Evolutionary conservation across 2,113 vertebrate genomes (phyloP).

Genomic region (Dipodomys merriami): DNA sequence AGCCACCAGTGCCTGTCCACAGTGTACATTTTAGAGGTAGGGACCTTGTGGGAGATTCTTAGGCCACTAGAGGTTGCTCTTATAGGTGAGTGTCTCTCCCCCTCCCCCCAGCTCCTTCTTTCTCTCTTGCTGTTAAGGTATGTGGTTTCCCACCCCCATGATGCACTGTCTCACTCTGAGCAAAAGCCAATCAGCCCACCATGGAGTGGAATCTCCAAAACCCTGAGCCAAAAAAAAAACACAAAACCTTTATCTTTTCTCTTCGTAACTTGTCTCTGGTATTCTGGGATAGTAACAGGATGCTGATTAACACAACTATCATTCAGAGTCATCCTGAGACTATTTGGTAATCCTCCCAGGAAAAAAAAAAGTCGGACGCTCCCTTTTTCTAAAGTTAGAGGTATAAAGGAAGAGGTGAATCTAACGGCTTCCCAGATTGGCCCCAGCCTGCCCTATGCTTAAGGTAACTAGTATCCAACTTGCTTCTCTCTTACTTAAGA

Average conservation of each 20-base stretch:
- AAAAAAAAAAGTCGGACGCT: constrained; percentile 13
- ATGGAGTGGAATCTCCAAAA: background rate
- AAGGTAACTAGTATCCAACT: background rate
- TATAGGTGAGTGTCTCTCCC: too few relatives aligned
- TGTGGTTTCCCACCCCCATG: background rate
- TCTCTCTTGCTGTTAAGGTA: too few relatives aligned
- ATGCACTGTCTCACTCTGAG: background rate
- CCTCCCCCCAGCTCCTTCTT: background rate
- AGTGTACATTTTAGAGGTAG: background rate
- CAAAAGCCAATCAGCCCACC: background rate
- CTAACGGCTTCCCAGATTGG: background rate
- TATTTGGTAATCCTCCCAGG: background rate
- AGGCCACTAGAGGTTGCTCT: background rate
- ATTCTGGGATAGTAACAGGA: background rate
- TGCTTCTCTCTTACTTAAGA: background rate
- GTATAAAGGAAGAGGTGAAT: background rate
- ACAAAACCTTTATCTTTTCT: background rate
- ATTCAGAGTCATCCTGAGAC: background rate
- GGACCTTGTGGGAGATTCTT: too few relatives aligned
- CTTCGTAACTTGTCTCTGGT: background rate
- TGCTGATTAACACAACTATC: background rate
- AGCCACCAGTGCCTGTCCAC: too few relatives aligned
- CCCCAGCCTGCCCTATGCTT: rapidly evolving
- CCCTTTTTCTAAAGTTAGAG: background rate
- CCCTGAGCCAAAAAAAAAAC: background rate